These are phyloP conservation scores for Laterallus jamaicensis DNA, from an alignment of 2,113 vertebrate genomes.

Conservation along the genomic window DNA sequence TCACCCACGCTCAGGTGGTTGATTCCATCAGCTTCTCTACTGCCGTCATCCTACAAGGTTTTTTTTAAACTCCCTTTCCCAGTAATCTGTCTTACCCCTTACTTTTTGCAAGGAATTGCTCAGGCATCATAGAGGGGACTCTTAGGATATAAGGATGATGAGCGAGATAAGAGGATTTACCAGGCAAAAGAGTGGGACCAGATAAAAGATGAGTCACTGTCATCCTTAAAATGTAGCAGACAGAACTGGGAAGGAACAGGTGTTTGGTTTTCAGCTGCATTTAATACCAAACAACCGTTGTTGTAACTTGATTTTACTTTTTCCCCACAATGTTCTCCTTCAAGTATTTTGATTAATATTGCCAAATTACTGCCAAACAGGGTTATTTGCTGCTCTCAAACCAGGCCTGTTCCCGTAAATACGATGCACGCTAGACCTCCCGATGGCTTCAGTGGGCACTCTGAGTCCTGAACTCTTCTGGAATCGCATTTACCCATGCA, in stretches of 20 bases:
- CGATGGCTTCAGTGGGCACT: not conserved
- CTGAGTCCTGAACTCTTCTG: not conserved
- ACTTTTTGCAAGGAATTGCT: not conserved
- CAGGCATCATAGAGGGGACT: not conserved
- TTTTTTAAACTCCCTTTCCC: not conserved
- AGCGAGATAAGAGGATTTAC: not conserved
- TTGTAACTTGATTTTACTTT: not conserved
- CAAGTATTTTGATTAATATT: not conserved
- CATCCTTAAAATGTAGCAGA: not conserved
- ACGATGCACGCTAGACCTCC: not conserved
- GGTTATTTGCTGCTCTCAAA: not conserved
- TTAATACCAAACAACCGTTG: not conserved
- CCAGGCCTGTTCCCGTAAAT: not conserved
- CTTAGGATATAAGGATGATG: not conserved
- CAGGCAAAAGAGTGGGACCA: not conserved
- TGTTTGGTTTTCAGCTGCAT: not conserved
- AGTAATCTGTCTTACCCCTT: not conserved
- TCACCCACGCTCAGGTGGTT: not conserved
- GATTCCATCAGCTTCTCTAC: not conserved
- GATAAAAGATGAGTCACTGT: slow-evolving; percentile 6
- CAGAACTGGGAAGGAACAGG: not conserved
- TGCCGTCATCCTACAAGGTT: not conserved
- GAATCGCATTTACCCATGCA: not conserved
- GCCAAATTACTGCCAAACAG: not conserved
- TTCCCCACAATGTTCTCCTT: not conserved